Evolutionary conservation across 2,888 invertebrate genomes (phyloP).

Genomic region (Zaprionus bogoriensis): DNA sequence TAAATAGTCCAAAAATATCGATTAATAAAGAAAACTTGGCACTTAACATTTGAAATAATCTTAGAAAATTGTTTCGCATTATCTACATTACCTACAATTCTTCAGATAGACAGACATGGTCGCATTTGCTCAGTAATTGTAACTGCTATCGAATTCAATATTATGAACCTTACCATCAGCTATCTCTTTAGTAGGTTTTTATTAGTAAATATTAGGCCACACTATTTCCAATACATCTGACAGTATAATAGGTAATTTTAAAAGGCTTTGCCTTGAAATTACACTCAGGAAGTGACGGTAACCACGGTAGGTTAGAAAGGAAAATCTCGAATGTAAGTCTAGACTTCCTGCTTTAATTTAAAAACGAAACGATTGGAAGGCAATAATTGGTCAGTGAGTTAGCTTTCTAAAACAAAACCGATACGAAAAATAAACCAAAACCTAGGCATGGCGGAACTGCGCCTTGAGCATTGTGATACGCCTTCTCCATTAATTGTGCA

Average conservation of each 20-base stretch:
- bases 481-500: constrained; percentile 49
- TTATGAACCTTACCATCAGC: no score
- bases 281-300: constrained; percentile 48
- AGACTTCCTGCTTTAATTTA: constrained; percentile 45
- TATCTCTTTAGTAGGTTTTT: no score
- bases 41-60: no score
- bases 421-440: constrained; percentile 20
- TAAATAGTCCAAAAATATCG: no score
- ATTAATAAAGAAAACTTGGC: no score
- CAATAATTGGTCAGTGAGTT: constrained; percentile 20
- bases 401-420: constrained; percentile 32
- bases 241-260: background rate
- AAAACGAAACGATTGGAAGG: constrained; percentile 36
- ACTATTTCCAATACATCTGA: no score
- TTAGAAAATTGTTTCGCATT: no score
- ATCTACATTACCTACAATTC: no score
- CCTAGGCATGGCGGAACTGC: constrained; percentile 9
- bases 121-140: no score
- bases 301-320: constrained; percentile 53
- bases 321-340: constrained; percentile 34
- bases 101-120: no score
- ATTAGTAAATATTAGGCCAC: no score
- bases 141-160: no score
- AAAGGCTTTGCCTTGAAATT: constrained; percentile 13
- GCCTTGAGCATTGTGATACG: constrained; percentile 27